A percentile compares a stretch with the other conserved stretches of the same genome.
Evolutionary conservation across 2,113 vertebrate genomes (phyloP).

Genomic region (Heterochromis multidens): DNA sequence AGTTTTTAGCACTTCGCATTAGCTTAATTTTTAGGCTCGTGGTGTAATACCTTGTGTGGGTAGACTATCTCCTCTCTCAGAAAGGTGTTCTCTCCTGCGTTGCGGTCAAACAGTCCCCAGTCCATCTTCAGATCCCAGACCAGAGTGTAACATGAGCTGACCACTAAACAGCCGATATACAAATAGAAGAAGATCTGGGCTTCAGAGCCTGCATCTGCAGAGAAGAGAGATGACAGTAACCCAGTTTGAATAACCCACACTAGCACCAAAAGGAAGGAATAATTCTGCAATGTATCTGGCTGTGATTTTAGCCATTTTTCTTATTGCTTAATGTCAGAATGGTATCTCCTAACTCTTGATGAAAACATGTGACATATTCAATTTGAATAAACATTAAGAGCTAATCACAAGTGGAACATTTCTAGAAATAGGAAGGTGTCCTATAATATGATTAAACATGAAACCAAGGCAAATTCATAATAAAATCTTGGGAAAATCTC

Average conservation of each 20-base stretch:
- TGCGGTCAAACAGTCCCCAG: conserved; percentile 97
- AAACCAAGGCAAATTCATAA: no score
- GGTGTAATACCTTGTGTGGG: conserved; percentile 86
- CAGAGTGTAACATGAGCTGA: conserved; percentile 96
- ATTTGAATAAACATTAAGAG: no score
- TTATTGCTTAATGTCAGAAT: no score
- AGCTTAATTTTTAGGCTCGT: background rate
- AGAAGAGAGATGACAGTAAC: background rate
- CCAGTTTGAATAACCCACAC: background rate
- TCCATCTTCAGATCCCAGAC: conserved; percentile 99
- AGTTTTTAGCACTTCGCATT: background rate
- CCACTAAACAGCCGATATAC: conserved; percentile 84
- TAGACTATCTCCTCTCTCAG: conserved; percentile 98
- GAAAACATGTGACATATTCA: no score
- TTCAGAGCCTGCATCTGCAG: conserved; percentile 56
- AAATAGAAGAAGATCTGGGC: conserved; percentile 91
- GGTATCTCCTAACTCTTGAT: no score
- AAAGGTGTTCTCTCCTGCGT: conserved; percentile 96
- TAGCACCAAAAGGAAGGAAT: background rate
- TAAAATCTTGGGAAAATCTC: no score
- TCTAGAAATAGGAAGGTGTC: background rate
- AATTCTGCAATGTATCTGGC: background rate
- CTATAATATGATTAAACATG: background rate
- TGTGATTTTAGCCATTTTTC: no score
- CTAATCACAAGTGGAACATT: background rate